Conservation (phyloP, 2,113 vertebrate species). For the Irena cyanogastra region DNA sequence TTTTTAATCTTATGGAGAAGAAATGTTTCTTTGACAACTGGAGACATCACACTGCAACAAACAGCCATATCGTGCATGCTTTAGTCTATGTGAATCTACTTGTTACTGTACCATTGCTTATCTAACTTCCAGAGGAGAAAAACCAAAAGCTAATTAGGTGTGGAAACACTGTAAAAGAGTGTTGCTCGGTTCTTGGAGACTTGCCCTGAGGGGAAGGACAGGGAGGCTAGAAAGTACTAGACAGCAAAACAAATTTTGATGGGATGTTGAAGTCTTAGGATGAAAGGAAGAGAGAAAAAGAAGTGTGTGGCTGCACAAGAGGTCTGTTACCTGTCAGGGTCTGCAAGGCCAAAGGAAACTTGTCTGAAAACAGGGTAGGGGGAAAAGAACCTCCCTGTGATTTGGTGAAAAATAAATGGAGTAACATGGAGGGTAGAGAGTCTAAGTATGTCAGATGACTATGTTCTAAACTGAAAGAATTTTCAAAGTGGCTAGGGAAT, state of each 20-base stretch:
- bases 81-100: background rate
- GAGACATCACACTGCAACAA: background rate
- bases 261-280: background rate
- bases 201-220: background rate
- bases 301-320: background rate
- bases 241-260: background rate
- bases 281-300: background rate
- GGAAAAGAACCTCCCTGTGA: background rate
- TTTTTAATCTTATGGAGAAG: background rate
- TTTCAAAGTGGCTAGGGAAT: background rate
- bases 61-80: background rate
- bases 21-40: background rate
- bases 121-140: background rate
- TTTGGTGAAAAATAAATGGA: background rate
- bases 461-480: background rate
- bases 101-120: background rate
- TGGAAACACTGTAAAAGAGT: background rate
- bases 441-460: background rate
- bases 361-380: background rate
- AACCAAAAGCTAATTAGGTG: background rate
- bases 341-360: background rate
- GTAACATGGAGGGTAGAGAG: background rate
- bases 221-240: background rate
- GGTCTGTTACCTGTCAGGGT: background rate
- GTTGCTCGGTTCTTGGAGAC: background rate